Base-by-base conservation (phyloP, 2,797 vertebrate species). In the Delichon dasypus region DNA sequence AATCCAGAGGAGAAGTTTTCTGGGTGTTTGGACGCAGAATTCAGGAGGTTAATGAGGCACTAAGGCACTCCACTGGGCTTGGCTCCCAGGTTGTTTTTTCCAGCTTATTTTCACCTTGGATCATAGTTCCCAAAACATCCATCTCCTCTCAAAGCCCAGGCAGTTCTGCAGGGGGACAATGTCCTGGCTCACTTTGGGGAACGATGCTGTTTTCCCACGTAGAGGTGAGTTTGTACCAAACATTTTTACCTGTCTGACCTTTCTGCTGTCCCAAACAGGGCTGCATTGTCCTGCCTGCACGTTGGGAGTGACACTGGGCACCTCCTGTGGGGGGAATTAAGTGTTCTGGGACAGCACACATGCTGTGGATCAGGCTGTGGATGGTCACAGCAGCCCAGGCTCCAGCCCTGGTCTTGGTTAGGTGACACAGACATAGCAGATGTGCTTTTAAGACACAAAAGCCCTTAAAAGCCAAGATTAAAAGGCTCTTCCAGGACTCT, bases 21-120 rank as follows among this genome's bases (percentile, higher is more conserved):
- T 32, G 47, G 10, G 3, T 67, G 70, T 34, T 9, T 6, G 13
- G 54, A 78, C 72, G 47, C 79, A 82, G 27, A 5, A 1, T 36
- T 68, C 2, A 1, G 73, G 58, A 88, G 29, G 45, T 23, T 75
- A 55, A 88, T 29, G 85, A 81, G 42, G 62, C 67, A 32, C 36
- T 60, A 23, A 91, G 67, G 66, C 86, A 42, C 36, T 87, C 55
- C 2, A 0, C 62, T 64, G 90, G 80, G n/a, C 48, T 88, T 86
- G 80, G 82, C 70, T 81, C 30, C 73, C 32, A 36, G 14, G 30
- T 15, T 79, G 77, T 5, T 89, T 92, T 85, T 68, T 60, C 76
- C 65, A 74, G 42, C 16, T 93, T 50, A 47, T 82, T 89, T 91
- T 89, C 50, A 9, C 47, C n/a, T 85, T 94, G 89, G 82, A 55